Evolutionary conservation across 2,888 invertebrate species (phyloP).

Genomic region (Megamerina dolium): DNA sequence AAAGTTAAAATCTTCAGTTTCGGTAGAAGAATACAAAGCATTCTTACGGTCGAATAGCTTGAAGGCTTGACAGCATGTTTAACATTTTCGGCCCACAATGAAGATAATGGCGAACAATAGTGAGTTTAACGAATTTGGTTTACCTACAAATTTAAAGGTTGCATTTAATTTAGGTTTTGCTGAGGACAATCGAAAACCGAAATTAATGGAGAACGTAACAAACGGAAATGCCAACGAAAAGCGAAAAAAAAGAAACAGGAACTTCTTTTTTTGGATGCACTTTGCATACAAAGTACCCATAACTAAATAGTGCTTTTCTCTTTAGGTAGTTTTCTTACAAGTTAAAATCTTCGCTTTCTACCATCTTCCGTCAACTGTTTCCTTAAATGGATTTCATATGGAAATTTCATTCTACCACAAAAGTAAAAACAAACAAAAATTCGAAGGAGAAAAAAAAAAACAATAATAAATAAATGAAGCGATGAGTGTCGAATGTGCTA

Average conservation of each 20-base stretch:
- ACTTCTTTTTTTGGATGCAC: conserved; percentile 37
- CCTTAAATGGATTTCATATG: conserved; percentile 36
- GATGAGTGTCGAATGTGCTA: conserved; percentile 22
- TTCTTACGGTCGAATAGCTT: too few relatives aligned
- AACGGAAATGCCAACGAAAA: not conserved
- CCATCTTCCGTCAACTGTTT: conserved; percentile 14
- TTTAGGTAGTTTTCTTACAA: conserved; percentile 9
- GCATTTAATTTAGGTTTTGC: too few relatives aligned
- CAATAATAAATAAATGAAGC: too few relatives aligned
- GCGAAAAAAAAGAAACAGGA: conserved; percentile 17
- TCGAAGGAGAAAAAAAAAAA: too few relatives aligned
- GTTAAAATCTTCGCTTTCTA: not conserved
- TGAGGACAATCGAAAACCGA: too few relatives aligned
- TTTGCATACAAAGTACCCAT: conserved; percentile 45
- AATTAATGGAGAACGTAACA: not conserved
- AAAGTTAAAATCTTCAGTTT: too few relatives aligned
- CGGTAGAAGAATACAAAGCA: too few relatives aligned
- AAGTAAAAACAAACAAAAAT: too few relatives aligned
- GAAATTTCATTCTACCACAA: conserved; percentile 36
- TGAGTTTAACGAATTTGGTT: too few relatives aligned
- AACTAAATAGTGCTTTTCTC: conserved; percentile 22
- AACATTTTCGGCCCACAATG: too few relatives aligned
- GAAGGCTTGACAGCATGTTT: too few relatives aligned
- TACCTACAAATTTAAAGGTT: conserved; percentile 20
- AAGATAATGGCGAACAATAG: too few relatives aligned